These are phyloP conservation scores for Lacanobia wlatinum DNA, from an alignment of 2,888 invertebrate genomes.

Conservation along the genomic window DNA sequence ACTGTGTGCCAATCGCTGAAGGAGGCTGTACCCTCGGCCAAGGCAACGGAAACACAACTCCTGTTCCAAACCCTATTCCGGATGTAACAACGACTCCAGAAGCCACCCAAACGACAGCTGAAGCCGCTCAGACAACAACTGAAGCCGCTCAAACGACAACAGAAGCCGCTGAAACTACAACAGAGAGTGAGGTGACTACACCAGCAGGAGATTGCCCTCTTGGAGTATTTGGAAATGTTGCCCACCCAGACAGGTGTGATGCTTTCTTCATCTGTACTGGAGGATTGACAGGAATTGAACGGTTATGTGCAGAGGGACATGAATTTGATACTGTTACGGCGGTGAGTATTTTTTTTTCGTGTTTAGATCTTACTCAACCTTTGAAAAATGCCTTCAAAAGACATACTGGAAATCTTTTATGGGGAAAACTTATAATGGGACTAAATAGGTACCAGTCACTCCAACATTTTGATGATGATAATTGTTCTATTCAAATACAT, in stretches of 20 bases:
- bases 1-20: neutral
- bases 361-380: too few relatives aligned
- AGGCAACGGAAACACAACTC: constrained; percentile 16
- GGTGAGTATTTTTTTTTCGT: too few relatives aligned
- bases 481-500: too few relatives aligned
- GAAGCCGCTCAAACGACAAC: neutral
- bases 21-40: constrained; percentile 38
- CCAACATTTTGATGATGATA: too few relatives aligned
- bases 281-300: too few relatives aligned
- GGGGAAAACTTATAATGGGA: too few relatives aligned
- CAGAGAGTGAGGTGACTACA: neutral
- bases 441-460: too few relatives aligned
- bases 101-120: neutral
- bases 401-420: too few relatives aligned
- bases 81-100: neutral
- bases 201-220: constrained; percentile 50
- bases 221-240: constrained; percentile 61
- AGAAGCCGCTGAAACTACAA: neutral
- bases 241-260: constrained; percentile 58
- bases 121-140: neutral
- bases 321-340: constrained; percentile 10
- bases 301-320: too few relatives aligned
- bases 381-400: too few relatives aligned
- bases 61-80: too few relatives aligned
- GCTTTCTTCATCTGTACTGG: constrained; percentile 63